Evolutionary conservation across 2,113 vertebrate species (phyloP).

Genomic region (Grus americana): DNA sequence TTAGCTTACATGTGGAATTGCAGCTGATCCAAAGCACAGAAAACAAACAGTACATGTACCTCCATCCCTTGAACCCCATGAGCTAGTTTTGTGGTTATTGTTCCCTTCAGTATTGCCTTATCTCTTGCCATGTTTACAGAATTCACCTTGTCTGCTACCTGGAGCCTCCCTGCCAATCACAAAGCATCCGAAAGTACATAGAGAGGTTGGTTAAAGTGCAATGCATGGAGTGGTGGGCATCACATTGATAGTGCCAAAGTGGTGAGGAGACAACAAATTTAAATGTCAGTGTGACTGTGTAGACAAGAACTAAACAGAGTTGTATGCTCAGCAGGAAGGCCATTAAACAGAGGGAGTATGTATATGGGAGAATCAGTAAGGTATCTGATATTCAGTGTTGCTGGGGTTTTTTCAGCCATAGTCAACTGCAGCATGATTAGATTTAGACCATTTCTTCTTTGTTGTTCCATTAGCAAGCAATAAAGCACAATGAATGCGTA

Average conservation of each 20-base stretch:
- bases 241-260: background rate
- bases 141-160: conserved; percentile 41
- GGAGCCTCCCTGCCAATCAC: conserved; percentile 26
- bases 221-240: accelerated
- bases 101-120: conserved; percentile 6
- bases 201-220: background rate
- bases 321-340: background rate
- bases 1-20: conserved; percentile 50
- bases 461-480: conserved; percentile 34
- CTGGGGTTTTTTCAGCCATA: background rate
- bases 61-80: conserved; percentile 30
- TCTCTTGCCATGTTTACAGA: conserved; percentile 50
- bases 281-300: background rate
- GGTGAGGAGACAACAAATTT: background rate
- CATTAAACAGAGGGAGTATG: background rate
- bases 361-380: background rate
- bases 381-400: background rate
- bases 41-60: conserved; percentile 30
- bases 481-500: background rate
- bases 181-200: background rate
- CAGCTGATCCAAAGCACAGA: conserved; percentile 48
- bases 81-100: conserved; percentile 35
- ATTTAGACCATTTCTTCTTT: conserved; percentile 44
- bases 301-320: background rate
- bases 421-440: conserved; percentile 9